Percentiles rank a stretch among this genome's conserved stretches.
Evolutionary conservation across 2,797 vertebrate species (phyloP).

Genomic region (Erpetoichthys calabaricus): DNA sequence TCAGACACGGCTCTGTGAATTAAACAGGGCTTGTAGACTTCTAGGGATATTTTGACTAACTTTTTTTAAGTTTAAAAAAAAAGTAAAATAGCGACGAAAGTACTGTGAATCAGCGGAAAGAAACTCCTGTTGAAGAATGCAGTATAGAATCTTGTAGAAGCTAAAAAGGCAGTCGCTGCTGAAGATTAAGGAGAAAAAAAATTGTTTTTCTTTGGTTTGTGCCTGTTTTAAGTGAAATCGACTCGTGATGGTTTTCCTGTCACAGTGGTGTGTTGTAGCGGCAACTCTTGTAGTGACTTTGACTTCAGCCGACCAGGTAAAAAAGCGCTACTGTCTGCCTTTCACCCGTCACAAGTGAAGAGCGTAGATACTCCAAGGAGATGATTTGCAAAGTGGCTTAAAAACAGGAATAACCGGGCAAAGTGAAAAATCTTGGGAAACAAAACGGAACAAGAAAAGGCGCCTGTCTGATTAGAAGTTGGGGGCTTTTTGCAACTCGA

Average conservation of each 20-base stretch:
- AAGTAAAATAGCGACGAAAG: conserved; percentile 27
- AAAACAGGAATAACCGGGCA: no score
- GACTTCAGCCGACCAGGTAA: conserved; percentile 72
- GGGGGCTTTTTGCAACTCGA: no score
- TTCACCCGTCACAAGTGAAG: not conserved
- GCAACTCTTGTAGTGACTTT: conserved; percentile 45
- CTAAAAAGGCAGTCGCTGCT: not conserved
- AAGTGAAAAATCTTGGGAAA: no score
- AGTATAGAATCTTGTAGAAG: conserved; percentile 5
- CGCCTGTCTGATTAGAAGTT: no score
- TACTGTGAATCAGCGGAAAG: conserved; percentile 30
- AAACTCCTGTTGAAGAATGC: conserved; percentile 21
- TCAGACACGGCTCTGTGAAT: conserved; percentile 41
- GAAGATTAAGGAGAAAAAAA: not conserved
- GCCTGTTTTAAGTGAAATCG: conserved; percentile 27
- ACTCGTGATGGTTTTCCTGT: conserved; percentile 74
- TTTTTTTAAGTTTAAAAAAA: conserved; percentile 27
- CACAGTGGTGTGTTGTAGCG: conserved; percentile 56
- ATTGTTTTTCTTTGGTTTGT: conserved; percentile 12
- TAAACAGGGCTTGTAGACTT: conserved; percentile 21
- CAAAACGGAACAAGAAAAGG: no score
- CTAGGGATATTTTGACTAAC: conserved; percentile 32
- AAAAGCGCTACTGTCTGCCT: conserved; percentile 13
- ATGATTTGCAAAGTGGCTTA: no score
- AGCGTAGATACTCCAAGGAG: not conserved